A percentile compares a stretch with the other conserved stretches of the same genome.
Conservation (phyloP, 2,888 invertebrate species). For the Drosophila neotestacea region DNA sequence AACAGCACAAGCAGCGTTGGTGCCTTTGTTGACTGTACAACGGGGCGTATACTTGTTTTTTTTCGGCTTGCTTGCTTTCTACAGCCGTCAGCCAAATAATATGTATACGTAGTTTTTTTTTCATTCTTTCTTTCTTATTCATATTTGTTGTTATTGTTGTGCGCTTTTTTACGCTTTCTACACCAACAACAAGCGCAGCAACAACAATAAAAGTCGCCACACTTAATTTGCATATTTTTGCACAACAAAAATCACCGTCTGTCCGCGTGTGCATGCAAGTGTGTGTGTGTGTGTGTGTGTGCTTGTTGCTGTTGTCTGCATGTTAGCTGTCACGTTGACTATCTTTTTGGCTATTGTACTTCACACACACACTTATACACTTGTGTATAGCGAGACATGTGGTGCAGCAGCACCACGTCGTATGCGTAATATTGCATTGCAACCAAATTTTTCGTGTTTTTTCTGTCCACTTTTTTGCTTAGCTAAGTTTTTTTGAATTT, state of each 20-base stretch:
- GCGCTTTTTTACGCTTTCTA: slow-evolving; percentile 72
- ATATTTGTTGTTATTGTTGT: slow-evolving; percentile 46
- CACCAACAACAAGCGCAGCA: slow-evolving; percentile 37
- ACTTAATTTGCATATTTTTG: slow-evolving; percentile 79
- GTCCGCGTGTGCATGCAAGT: slow-evolving; percentile 14
- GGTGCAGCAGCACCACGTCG: slow-evolving; percentile 57
- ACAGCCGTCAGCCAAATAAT: slow-evolving; percentile 68
- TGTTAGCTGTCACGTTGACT: slow-evolving; percentile 71
- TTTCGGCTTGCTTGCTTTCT: slow-evolving; percentile 69
- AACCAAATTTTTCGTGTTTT: slow-evolving; percentile 44
- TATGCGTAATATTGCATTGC: slow-evolving; percentile 78
- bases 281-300: slow-evolving; percentile 23
- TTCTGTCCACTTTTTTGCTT: slow-evolving; percentile 42
- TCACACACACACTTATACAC: slow-evolving; percentile 28
- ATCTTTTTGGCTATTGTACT: slow-evolving; percentile 64
- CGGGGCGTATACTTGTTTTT: slow-evolving; percentile 81
- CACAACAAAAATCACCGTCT: slow-evolving; percentile 57
- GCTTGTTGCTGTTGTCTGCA: slow-evolving; percentile 53
- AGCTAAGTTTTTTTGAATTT: slow-evolving; percentile 38
- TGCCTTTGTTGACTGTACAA: slow-evolving; percentile 67
- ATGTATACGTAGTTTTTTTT: slow-evolving; percentile 62
- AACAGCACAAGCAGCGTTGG: slow-evolving; percentile 16
- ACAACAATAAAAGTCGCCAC: slow-evolving; percentile 65
- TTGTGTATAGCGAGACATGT: slow-evolving; percentile 26
- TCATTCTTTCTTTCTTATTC: slow-evolving; percentile 29